Evolutionary conservation across 2,113 vertebrate species (phyloP).

Genomic region (Peromyscus polionotus): DNA sequence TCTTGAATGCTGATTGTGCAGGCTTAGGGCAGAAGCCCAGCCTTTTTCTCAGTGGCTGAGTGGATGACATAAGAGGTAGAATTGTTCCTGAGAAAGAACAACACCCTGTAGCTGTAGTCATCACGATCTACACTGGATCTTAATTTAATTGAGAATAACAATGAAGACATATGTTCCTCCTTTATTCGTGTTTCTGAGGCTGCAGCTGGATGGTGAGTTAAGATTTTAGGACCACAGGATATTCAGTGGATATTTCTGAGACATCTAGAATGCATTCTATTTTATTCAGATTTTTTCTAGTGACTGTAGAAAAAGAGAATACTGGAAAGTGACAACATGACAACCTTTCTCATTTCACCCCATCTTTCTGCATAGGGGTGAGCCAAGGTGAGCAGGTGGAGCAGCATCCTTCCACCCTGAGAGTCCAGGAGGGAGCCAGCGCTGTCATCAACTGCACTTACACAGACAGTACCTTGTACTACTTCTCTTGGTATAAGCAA

Average conservation of each 20-base stretch:
- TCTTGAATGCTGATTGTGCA: not conserved
- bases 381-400: not conserved
- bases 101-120: fast-evolving
- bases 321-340: not conserved
- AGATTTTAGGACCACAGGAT: not conserved
- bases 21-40: not conserved
- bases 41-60: not conserved
- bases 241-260: not conserved
- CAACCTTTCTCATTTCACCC: not conserved
- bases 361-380: not conserved
- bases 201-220: constrained; percentile 62
- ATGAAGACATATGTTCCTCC: not conserved
- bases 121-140: not conserved
- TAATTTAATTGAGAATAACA: not conserved
- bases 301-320: not conserved
- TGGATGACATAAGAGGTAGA: not conserved
- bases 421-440: not conserved
- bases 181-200: not conserved
- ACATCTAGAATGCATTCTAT: not conserved
- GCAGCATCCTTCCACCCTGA: not conserved
- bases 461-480: fast-evolving
- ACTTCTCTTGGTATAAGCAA: constrained; percentile 70
- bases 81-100: not conserved
- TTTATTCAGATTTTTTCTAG: not conserved
- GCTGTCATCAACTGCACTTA: constrained; percentile 34